These are phyloP conservation scores for Erpobdella octoculata DNA, from an alignment of 2,888 invertebrate species.

Conservation along the genomic window DNA sequence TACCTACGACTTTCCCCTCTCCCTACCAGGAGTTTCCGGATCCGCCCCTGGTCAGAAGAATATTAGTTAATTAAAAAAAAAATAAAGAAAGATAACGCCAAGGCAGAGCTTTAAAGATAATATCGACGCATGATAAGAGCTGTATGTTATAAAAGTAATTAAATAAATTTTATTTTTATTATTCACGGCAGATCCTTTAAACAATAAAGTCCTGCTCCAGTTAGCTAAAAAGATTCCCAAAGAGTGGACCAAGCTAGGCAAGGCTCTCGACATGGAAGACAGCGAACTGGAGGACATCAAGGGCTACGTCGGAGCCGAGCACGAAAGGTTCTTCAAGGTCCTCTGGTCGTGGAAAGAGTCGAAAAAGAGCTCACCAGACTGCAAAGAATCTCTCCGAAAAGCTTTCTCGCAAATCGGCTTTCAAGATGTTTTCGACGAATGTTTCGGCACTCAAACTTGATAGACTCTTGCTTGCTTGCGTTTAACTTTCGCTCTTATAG, in stretches of 20 bases:
- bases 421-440: constrained; percentile 7
- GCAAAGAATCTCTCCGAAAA: constrained; percentile 7
- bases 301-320: constrained; percentile 29
- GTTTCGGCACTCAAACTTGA: constrained; percentile 4
- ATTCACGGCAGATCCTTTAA: constrained; percentile 27
- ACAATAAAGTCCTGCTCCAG: constrained; percentile 29
- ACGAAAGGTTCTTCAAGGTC: constrained; percentile 34
- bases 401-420: constrained; percentile 2
- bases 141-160: no score
- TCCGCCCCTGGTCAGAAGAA: no score
- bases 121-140: no score
- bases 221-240: constrained; percentile 27
- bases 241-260: constrained; percentile 29
- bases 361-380: neutral
- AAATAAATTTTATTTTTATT: no score
- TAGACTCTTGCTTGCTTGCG: neutral
- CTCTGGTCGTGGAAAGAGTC: constrained; percentile 32
- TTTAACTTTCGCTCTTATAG: no score
- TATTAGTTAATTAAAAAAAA: no score
- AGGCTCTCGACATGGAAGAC: constrained; percentile 20
- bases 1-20: no score
- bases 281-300: constrained; percentile 32
- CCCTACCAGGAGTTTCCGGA: no score
- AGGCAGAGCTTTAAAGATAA: no score
- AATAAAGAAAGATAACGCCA: no score